Evolutionary conservation across 1,140 invertebrate genomes (phyloP), one percentile per base, ranked within the genome.

Genomic region (Solenopsis invicta): DNA sequence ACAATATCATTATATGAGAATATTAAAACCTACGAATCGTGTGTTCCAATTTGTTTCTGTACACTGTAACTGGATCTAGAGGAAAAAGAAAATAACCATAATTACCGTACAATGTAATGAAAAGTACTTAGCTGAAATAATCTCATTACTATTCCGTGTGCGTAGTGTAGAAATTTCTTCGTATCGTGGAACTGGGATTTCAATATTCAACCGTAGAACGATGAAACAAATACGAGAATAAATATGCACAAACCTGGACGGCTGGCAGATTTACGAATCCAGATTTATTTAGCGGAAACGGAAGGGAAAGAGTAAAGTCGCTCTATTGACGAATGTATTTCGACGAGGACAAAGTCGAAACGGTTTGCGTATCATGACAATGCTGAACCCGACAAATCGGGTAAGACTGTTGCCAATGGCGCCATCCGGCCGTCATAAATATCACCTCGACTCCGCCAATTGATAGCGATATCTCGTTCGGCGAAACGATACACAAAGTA

Each of bases 401-500:
- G 80, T 84, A 84, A 84, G 80, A 84, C 69, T 84, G 80, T 84
- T 59, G 80, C 80, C 80, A 62, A 61, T 74, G 80, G 80, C 80
- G 80, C 80, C 80, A 84, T 84, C 80, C 80, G 80, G 80, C 54
- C 41, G 69, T 84, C 80, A 84, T 84, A 84, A 84, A 84, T 84
- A 84, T 81, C 75, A 24, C 52, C 76, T 24, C 85, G 85, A 69
- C 52, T 86, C 66, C 72, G 67, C 59, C 78, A 74, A 87, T 87
- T 69, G 85, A 84, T 84, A 71, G 78, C 61, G 56, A 87, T 87
- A 87, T 84, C 64, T 74, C 78, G 85, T 18, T 62, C 66, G 41
- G 62, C 77, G 62, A 84, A 87, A 87, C 85, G 85, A 87, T 87
- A 84, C 59, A 80, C 78, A 84, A 87, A 87, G 64, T 84, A 84